Percentiles rank a stretch among this genome's conserved stretches.
phyloP scores from a whole-genome alignment of 2,113 vertebrate genomes.

The Pipra filicauda region DNA sequence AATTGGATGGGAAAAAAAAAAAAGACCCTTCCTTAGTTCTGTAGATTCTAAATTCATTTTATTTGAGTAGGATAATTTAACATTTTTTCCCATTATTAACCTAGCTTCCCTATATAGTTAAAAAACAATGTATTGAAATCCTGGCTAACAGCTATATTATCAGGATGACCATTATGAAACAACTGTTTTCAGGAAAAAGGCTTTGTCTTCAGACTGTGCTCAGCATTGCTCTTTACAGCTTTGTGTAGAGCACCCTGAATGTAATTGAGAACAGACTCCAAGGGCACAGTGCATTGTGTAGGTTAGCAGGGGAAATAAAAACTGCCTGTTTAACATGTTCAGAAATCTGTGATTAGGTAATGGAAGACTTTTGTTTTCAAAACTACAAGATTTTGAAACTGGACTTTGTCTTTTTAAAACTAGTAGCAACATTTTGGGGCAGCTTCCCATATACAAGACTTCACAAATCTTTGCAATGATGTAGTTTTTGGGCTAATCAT shows the following conservation, averaged over 20 bases:
- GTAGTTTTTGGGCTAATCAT: neutral
- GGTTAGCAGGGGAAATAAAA: neutral
- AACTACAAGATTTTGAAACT: neutral
- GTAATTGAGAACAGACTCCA: neutral
- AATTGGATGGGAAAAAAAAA: neutral
- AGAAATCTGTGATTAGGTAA: neutral
- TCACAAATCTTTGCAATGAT: neutral
- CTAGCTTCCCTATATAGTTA: neutral
- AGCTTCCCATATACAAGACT: neutral
- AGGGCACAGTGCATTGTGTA: neutral
- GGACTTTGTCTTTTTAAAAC: neutral
- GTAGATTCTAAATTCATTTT: neutral
- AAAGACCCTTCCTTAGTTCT: neutral
- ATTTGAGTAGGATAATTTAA: neutral
- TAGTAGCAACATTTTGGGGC: neutral
- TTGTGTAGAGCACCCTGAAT: neutral
- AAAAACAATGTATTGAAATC: neutral
- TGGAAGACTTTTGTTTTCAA: neutral
- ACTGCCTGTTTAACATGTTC: neutral
- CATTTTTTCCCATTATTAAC: neutral
- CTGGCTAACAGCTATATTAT: neutral
- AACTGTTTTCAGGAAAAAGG: neutral
- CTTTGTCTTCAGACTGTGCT: neutral
- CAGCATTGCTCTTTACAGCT: neutral
- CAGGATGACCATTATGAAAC: neutral